Evolutionary conservation across 2,888 invertebrate species (phyloP).

Genomic region (Dryomyza anilis): DNA sequence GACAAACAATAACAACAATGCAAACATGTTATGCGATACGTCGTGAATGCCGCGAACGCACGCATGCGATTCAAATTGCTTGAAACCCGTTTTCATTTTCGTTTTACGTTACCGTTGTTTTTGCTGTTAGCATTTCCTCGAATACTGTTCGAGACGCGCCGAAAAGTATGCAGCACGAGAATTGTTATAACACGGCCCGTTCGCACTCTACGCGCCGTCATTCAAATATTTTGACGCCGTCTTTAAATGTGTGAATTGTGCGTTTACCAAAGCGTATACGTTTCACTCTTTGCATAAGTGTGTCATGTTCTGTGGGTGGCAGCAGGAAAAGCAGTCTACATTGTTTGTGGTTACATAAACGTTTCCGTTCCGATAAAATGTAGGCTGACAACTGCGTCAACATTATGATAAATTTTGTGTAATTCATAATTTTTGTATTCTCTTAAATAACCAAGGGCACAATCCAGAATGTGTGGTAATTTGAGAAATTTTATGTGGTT

Average conservation of each 20-base stretch:
- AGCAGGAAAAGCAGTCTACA: neutral
- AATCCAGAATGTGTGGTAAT: too few relatives aligned
- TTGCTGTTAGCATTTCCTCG: neutral
- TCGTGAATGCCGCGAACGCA: neutral
- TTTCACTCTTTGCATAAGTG: too few relatives aligned
- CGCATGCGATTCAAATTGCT: constrained; percentile 8
- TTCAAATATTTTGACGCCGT: neutral
- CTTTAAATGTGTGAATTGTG: too few relatives aligned
- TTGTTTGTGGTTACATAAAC: neutral
- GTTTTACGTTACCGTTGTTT: neutral
- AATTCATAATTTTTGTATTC: neutral
- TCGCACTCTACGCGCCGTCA: neutral
- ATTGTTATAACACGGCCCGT: neutral
- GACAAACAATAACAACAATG: too few relatives aligned
- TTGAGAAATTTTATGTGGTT: too few relatives aligned
- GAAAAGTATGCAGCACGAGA: neutral
- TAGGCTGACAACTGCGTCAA: neutral
- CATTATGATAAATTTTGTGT: constrained; percentile 1
- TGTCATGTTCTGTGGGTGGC: too few relatives aligned
- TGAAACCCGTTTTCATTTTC: neutral
- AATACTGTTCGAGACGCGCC: neutral
- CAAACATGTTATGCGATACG: constrained; percentile 3
- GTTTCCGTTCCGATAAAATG: too few relatives aligned
- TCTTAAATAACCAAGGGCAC: neutral
- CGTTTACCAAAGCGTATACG: too few relatives aligned